Conservation (phyloP, 2,888 invertebrate genomes). For the Mesorhabditis spiculigera region DNA sequence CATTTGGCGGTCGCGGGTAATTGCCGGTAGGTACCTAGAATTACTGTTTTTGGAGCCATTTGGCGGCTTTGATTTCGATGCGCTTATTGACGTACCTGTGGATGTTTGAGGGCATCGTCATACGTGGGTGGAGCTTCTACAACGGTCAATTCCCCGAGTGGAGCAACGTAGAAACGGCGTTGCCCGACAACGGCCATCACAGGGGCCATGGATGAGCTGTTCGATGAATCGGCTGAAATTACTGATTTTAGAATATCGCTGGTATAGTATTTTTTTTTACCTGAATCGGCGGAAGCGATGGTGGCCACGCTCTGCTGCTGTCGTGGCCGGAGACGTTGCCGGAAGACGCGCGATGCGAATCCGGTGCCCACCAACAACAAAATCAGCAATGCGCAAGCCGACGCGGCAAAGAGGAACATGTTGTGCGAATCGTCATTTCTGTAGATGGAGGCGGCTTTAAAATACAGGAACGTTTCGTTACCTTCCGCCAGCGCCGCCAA, state of each 20-base stretch:
- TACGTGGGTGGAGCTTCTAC: conserved; percentile 55
- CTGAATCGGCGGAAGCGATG: background rate
- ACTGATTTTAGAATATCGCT: conserved; percentile 8
- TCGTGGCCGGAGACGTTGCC: conserved; percentile 13
- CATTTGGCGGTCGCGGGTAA: background rate
- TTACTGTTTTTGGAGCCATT: background rate
- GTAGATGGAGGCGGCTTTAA: background rate
- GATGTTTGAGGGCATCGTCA: conserved; percentile 52
- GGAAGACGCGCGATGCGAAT: conserved; percentile 23
- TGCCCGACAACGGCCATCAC: conserved; percentile 50
- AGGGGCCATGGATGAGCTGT: conserved; percentile 14
- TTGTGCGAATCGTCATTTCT: background rate
- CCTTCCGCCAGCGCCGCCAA: background rate
- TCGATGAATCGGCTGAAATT: too few species aligned
- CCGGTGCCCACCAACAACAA: conserved; percentile 16
- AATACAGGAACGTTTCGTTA: background rate
- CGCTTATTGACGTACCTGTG: conserved; percentile 23
- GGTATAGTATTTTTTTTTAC: conserved; percentile 5
- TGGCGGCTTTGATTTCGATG: background rate
- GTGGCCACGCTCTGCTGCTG: background rate
- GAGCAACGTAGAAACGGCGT: conserved; percentile 50
- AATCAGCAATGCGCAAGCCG: conserved; percentile 6
- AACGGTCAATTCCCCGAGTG: conserved; percentile 40
- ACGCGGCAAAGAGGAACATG: background rate
- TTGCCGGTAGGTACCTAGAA: background rate